Percentiles rank a stretch among this genome's conserved stretches.
Evolutionary conservation across 2,113 vertebrate species (phyloP).

Genomic region (Periophthalmus modestus): DNA sequence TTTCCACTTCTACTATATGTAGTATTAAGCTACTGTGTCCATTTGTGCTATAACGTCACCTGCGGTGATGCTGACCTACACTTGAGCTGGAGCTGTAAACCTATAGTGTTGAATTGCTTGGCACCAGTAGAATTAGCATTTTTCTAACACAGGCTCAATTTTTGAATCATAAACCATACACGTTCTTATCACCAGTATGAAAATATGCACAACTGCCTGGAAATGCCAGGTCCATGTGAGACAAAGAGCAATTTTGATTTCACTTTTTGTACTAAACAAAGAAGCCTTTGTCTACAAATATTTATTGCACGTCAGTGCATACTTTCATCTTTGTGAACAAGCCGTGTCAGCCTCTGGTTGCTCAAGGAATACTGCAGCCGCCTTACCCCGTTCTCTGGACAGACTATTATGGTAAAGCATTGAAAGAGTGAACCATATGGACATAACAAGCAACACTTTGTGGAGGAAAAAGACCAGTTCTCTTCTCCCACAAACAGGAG

Average conservation of each 20-base stretch:
- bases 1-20: background rate
- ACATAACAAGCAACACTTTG: constrained; percentile 59
- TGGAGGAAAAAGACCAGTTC: constrained; percentile 20
- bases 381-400: constrained; percentile 12
- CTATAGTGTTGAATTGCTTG: background rate
- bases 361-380: background rate
- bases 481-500: constrained; percentile 9
- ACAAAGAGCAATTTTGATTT: background rate
- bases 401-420: constrained; percentile 26
- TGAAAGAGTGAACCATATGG: constrained; percentile 37
- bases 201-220: constrained; percentile 23
- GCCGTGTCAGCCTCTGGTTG: background rate
- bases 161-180: background rate
- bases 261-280: constrained; percentile 6
- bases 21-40: too few relatives aligned
- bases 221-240: background rate
- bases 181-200: constrained; percentile 9
- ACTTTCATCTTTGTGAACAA: background rate
- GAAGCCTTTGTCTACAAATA: background rate
- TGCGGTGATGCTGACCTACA: background rate
- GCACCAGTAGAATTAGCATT: background rate
- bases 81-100: background rate
- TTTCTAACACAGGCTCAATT: constrained; percentile 9
- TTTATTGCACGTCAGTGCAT: background rate
- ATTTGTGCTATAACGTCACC: too few relatives aligned